These are phyloP conservation scores for Pollenia labialis DNA, from an alignment of 2,888 invertebrate species.

Conservation along the genomic window DNA sequence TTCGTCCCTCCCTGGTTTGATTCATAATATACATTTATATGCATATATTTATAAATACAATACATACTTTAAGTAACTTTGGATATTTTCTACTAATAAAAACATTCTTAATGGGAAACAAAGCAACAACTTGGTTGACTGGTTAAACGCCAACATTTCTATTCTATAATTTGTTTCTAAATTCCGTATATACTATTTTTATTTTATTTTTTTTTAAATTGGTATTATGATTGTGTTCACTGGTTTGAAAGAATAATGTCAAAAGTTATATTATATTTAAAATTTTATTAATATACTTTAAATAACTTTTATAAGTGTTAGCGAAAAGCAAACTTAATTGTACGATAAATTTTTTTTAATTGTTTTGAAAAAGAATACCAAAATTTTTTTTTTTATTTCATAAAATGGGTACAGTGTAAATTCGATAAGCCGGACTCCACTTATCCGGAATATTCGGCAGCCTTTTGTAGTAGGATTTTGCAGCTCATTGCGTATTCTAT, in stretches of 20 bases:
- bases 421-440: no score
- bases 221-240: conserved; percentile 19
- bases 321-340: no score
- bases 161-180: conserved; percentile 22
- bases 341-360: no score
- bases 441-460: no score
- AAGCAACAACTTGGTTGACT: conserved; percentile 56
- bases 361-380: no score
- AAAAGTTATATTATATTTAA: not conserved
- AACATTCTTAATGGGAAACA: conserved; percentile 39
- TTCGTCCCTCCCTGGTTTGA: conserved; percentile 30
- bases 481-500: no score
- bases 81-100: conserved; percentile 53
- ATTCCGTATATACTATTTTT: conserved; percentile 16
- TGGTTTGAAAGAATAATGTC: conserved; percentile 34
- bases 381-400: no score
- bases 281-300: no score
- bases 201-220: conserved; percentile 53
- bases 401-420: no score
- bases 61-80: conserved; percentile 29
- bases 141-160: conserved; percentile 64
- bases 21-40: conserved; percentile 31
- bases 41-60: not conserved
- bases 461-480: no score
- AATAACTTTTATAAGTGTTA: no score